phyloP scores from a whole-genome alignment of 2,888 invertebrate genomes.

The Ceriagrion tenellum region DNA sequence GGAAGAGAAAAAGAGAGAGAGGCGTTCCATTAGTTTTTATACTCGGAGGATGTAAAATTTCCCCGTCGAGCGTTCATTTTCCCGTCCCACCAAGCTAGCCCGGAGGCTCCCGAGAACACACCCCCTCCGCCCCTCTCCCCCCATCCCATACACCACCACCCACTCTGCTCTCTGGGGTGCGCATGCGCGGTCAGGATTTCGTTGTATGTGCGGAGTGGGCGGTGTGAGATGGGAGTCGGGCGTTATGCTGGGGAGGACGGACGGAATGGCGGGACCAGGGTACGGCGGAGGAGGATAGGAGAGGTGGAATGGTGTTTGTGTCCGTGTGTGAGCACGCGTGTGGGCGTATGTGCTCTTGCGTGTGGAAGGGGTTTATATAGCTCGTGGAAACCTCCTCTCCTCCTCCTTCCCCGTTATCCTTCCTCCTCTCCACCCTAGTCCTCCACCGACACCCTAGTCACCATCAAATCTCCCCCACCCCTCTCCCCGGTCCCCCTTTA shows the following conservation, averaged over 20 bases:
- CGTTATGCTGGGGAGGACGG: background rate
- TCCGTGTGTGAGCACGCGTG: background rate
- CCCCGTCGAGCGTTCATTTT: conserved; percentile 63
- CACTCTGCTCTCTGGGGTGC: conserved; percentile 7
- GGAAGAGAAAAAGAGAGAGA: background rate
- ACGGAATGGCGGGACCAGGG: background rate
- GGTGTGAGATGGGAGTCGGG: background rate
- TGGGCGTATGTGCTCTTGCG: background rate
- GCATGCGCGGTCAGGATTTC: conserved; percentile 44
- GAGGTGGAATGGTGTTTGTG: conserved; percentile 16
- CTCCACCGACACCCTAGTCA: conserved; percentile 22
- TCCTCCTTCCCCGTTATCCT: background rate
- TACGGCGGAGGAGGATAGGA: background rate
- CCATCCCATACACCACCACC: too few species aligned
- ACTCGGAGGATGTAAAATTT: conserved; percentile 67
- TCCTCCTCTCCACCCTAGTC: background rate
- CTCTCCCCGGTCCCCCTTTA: background rate
- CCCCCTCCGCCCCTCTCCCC: too few species aligned
- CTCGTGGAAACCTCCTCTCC: background rate
- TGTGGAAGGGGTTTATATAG: conserved; percentile 61
- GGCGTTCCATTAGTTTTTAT: conserved; percentile 66
- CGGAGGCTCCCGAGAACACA: conserved; percentile 28
- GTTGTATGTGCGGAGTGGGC: background rate
- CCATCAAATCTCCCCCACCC: conserved; percentile 49
- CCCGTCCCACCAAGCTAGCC: conserved; percentile 49